Percentiles rank a stretch among this genome's conserved stretches.
Conservation (phyloP, 2,888 invertebrate genomes). For the Ypsolopha sequella region DNA sequence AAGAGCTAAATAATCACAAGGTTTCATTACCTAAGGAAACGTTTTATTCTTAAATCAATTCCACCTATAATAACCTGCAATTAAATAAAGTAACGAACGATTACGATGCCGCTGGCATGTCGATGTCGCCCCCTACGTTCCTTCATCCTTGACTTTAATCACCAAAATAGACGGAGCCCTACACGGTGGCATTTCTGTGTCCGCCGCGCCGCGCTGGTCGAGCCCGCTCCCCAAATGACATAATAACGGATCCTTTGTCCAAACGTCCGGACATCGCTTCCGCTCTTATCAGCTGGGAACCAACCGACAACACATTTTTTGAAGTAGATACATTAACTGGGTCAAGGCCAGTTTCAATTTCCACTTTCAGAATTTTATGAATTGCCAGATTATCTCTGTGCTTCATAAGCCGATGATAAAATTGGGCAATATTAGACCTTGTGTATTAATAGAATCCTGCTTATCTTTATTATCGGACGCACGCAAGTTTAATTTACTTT, state of each 20-base stretch:
- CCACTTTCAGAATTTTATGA: background rate
- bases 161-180: background rate
- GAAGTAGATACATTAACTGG: background rate
- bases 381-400: background rate
- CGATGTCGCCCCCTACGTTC: background rate
- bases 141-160: background rate
- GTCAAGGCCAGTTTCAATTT: slow-evolving; percentile 1
- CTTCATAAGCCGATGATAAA: background rate
- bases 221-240: slow-evolving; percentile 23
- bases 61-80: too few species aligned
- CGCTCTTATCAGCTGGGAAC: slow-evolving; percentile 53
- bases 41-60: background rate
- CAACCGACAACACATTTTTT: slow-evolving; percentile 19
- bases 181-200: background rate
- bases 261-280: slow-evolving; percentile 41
- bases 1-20: too few species aligned
- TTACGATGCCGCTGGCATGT: background rate
- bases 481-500: background rate
- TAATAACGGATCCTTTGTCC: slow-evolving; percentile 49
- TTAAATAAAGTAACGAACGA: background rate
- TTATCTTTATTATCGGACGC: slow-evolving; percentile 2
- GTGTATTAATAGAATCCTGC: background rate
- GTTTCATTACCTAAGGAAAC: too few species aligned
- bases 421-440: background rate
- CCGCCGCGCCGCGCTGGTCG: background rate